These are phyloP conservation scores for Phalloptychus januarius DNA, from an alignment of 2,797 vertebrate species.

Conservation along the genomic window DNA sequence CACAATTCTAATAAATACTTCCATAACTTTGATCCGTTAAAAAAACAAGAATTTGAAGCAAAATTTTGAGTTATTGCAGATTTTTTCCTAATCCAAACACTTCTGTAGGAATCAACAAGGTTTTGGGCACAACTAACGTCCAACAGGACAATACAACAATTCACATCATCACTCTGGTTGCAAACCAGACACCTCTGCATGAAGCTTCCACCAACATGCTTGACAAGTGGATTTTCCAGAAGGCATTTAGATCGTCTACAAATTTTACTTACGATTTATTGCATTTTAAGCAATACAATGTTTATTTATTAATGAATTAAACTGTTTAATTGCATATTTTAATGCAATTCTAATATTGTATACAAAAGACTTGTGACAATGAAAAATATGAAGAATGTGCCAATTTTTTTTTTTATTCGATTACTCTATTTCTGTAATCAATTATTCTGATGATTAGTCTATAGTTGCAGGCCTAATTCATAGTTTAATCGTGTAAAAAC, in stretches of 20 bases:
- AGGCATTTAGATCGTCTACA: neutral
- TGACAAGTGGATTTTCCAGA: neutral
- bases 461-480: neutral
- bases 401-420: neutral
- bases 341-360: neutral
- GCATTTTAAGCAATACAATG: neutral
- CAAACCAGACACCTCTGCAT: neutral
- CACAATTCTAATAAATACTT: constrained; percentile 68
- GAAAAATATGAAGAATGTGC: neutral
- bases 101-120: neutral
- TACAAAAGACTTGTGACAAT: neutral
- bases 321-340: neutral
- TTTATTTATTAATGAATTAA: neutral
- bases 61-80: neutral
- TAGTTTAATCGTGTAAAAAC: neutral
- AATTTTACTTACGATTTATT: neutral
- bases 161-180: neutral
- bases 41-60: neutral
- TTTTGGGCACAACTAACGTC: neutral
- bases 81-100: neutral
- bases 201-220: neutral
- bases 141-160: neutral
- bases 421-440: neutral
- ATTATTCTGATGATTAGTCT: neutral
- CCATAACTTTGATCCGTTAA: constrained; percentile 23